Conservation (phyloP, 2,113 vertebrate species). For the Mastomys natalensis region DNA sequence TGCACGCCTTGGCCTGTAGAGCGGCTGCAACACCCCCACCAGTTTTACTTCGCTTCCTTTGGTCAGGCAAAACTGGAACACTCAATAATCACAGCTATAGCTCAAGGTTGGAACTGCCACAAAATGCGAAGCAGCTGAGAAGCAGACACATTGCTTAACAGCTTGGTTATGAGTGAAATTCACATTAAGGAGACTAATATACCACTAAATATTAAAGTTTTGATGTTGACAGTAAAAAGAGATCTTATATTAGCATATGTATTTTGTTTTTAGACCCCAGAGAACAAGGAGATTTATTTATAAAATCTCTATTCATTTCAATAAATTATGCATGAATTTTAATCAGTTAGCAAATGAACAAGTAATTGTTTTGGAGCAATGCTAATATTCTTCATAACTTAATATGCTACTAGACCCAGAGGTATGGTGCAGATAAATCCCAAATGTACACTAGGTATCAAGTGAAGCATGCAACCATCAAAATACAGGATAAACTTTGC, state of each 20-base stretch:
- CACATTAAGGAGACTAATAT: constrained; percentile 83
- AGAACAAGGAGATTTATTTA: constrained; percentile 87
- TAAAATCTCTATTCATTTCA: constrained; percentile 87
- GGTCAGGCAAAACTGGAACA: constrained; percentile 69
- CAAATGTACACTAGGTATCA: constrained; percentile 82
- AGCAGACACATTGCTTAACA: constrained; percentile 78
- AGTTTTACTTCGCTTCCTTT: constrained; percentile 23
- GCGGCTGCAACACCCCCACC: neutral
- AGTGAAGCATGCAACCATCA: constrained; percentile 84
- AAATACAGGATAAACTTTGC: constrained; percentile 85
- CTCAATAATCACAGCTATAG: constrained; percentile 31
- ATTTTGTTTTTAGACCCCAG: constrained; percentile 85
- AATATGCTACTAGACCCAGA: constrained; percentile 86
- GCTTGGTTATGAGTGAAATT: constrained; percentile 77
- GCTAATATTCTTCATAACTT: constrained; percentile 90
- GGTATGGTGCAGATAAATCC: constrained; percentile 84
- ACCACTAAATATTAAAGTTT: constrained; percentile 80
- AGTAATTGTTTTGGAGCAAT: constrained; percentile 89
- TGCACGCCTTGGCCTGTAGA: neutral
- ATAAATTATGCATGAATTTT: constrained; percentile 92
- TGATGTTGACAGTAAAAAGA: constrained; percentile 82
- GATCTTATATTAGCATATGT: constrained; percentile 84
- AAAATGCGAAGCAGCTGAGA: constrained; percentile 63
- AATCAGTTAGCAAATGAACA: constrained; percentile 90
- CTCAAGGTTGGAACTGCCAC: constrained; percentile 56